Conservation (phyloP, 2,113 vertebrate genomes). For the Zonotrichia leucophrys region DNA sequence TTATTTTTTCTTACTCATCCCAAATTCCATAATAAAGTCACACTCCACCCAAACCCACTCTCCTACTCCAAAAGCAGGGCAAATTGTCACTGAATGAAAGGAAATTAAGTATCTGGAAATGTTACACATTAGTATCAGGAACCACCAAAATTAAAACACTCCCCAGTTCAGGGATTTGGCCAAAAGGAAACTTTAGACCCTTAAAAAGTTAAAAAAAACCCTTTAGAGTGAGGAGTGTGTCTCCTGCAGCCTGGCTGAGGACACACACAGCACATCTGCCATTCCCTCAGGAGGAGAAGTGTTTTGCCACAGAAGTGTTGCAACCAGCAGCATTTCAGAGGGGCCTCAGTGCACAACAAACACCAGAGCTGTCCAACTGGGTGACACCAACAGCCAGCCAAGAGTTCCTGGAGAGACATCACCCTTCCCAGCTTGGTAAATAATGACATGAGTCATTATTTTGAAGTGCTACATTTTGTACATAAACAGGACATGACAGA, state of each 20-base stretch:
- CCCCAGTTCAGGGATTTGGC: background rate
- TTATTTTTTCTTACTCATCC: background rate
- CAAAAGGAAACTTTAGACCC: background rate
- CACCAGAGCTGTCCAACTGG: background rate
- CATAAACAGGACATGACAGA: background rate
- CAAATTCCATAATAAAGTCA: background rate
- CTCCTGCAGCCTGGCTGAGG: rapidly evolving
- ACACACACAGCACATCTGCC: background rate
- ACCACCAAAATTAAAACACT: background rate
- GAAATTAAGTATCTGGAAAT: background rate
- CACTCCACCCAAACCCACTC: background rate
- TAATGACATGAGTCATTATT: background rate
- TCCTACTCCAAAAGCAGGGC: background rate
- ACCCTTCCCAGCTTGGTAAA: background rate
- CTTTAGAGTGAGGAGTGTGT: too few species aligned
- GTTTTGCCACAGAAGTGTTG: background rate
- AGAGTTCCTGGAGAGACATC: background rate
- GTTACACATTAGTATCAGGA: background rate
- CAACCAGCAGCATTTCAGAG: background rate
- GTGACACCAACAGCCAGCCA: background rate
- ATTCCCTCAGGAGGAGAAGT: background rate
- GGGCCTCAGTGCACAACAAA: background rate
- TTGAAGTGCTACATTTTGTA: background rate
- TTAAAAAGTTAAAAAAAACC: too few species aligned
- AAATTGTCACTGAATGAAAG: background rate